Conservation (phyloP, 2,113 vertebrate species). For the Hipposideros armiger region DNA sequence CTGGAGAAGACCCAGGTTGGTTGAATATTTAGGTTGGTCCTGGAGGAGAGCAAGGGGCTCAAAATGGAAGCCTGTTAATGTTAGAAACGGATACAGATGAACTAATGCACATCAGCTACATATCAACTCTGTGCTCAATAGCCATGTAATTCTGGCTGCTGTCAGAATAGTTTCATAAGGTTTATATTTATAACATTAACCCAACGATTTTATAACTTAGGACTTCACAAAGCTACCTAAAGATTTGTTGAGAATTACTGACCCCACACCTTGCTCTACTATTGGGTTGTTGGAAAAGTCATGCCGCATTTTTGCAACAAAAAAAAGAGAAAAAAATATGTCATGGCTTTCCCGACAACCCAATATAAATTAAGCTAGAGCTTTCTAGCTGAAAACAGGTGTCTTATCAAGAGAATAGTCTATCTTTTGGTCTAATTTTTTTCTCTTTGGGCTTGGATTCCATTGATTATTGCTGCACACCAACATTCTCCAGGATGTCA, state of each 20-base stretch:
- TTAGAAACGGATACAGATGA: not conserved
- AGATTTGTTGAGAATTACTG: slow-evolving; percentile 1
- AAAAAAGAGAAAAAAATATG: no score
- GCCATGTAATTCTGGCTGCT: not conserved
- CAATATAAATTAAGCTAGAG: not conserved
- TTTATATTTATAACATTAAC: not conserved
- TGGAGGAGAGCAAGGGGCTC: not conserved
- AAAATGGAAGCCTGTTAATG: not conserved
- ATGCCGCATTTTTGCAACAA: no score
- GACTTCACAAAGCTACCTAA: not conserved
- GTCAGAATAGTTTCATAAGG: not conserved
- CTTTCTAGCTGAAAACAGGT: not conserved
- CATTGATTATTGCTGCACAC: not conserved
- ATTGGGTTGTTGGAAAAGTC: no score
- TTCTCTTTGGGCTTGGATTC: not conserved
- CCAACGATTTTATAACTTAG: not conserved
- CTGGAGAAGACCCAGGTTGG: not conserved
- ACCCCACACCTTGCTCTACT: not conserved
- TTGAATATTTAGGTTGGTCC: not conserved
- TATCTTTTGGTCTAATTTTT: not conserved
- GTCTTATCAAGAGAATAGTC: not conserved
- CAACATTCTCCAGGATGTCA: not conserved
- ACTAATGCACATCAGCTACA: not conserved
- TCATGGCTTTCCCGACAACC: no score
- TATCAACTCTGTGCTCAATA: not conserved